Evolutionary conservation across 2,113 vertebrate genomes (phyloP).

Genomic region (Salvelinus alpinus): DNA sequence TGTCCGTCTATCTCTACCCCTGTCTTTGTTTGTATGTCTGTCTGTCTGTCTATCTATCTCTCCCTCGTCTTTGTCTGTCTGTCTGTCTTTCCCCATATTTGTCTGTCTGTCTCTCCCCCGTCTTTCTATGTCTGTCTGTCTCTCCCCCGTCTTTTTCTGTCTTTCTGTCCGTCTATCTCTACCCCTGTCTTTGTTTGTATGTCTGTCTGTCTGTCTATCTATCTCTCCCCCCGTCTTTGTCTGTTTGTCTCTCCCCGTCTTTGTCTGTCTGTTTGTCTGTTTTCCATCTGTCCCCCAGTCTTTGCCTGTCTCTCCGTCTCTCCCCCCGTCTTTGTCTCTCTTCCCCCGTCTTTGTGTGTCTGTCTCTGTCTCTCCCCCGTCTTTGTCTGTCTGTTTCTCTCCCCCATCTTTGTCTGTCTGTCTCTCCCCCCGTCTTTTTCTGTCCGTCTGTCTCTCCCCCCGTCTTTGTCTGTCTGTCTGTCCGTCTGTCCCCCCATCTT

Average conservation of each 20-base stretch:
- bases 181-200: not conserved
- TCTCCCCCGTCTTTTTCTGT: not conserved
- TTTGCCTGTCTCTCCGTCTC: not conserved
- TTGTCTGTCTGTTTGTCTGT: not conserved
- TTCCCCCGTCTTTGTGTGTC: not conserved
- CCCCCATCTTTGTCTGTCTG: not conserved
- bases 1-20: too few species aligned
- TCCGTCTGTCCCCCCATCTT: not conserved
- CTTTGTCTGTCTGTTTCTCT: too few species aligned
- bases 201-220: not conserved
- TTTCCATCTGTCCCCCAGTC: not conserved
- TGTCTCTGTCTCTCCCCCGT: too few species aligned
- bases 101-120: too few species aligned
- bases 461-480: not conserved
- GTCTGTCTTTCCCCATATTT: too few species aligned
- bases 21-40: too few species aligned
- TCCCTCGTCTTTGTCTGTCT: too few species aligned
- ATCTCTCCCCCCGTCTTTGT: not conserved
- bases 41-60: too few species aligned
- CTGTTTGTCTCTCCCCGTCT: not conserved
- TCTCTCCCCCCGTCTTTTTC: not conserved
- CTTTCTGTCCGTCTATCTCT: not conserved
- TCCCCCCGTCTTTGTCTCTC: not conserved
- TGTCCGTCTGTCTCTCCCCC: not conserved
- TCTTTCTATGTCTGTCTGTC: not conserved